Percentiles rank a stretch among this genome's conserved stretches.
Evolutionary conservation across 1,140 invertebrate species (phyloP).

Genomic region (Heliothis virescens): DNA sequence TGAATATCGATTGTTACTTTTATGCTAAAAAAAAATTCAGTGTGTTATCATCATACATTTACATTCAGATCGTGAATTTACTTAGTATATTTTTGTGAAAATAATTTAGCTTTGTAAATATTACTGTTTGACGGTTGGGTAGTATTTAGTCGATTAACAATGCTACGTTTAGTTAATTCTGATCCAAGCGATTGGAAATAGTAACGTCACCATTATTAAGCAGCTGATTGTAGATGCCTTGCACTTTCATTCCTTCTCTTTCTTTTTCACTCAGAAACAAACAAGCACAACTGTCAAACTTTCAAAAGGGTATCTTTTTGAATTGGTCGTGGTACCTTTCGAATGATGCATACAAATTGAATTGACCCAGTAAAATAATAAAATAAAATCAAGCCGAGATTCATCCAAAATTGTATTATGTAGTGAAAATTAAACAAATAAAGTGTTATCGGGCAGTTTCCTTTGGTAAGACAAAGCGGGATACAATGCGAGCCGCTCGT

Average conservation of each 20-base stretch:
- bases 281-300: slow-evolving; percentile 38
- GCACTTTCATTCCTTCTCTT: slow-evolving; percentile 21
- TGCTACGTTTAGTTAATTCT: not conserved
- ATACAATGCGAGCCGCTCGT: slow-evolving; percentile 46
- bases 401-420: slow-evolving; percentile 64
- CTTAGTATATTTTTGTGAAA: not conserved
- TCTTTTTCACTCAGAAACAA: not conserved
- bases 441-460: slow-evolving; percentile 63
- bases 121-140: too few relatives aligned
- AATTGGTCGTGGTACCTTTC: slow-evolving; percentile 30
- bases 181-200: not conserved
- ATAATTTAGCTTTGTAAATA: too few relatives aligned
- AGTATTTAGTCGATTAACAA: not conserved
- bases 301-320: not conserved
- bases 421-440: slow-evolving; percentile 69
- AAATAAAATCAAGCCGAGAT: slow-evolving; percentile 57
- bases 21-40: too few relatives aligned
- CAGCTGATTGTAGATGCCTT: slow-evolving; percentile 14
- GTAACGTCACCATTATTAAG: slow-evolving; percentile 47
- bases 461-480: slow-evolving; percentile 63
- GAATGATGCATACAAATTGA: slow-evolving; percentile 55
- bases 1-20: too few relatives aligned
- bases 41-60: too few relatives aligned
- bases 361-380: slow-evolving; percentile 59
- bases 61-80: too few relatives aligned